Base-by-base conservation (phyloP, 2,113 vertebrate genomes). In the Podarcis muralis region DNA sequence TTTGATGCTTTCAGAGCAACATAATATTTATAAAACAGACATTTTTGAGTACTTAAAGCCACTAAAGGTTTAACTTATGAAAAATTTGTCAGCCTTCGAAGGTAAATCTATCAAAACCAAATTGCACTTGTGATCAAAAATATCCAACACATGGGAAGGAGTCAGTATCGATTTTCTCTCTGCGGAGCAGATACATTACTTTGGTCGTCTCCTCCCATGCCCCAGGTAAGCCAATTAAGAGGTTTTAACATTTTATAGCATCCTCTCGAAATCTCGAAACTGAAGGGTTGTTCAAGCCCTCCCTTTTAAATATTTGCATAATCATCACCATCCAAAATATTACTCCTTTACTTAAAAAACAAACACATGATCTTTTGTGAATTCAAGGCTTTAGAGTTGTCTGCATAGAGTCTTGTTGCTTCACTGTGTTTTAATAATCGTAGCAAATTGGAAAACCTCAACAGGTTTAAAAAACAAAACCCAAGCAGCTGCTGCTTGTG, bases 401-500 rank as follows among this genome's bases (percentile, higher is more conserved):
- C 97, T 97, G 96, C 96, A 97, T 97, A 97, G 96, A 96, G 93
- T 94, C 93, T 95, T 95, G 91, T 92, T 92, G 92, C 92, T 94
- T 95, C 92, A 92, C 95, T 91, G 94, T 89, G 62, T 91, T 95
- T 93, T 88, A 93, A 93, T 25, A 91, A 94, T 90, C 94, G 20
- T 90, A 96, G 94, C 92, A 87, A 92, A 96, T 95, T 93, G 92
- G 92, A 94, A 95, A 94, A 90, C 89, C 90, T 94, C 30, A 27
- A 93, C 92, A 94, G 88, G 92, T 95, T 95, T 18, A 13, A 77
- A 81, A 20, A 37, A 40, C 59, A 30, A 81, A 35, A 71, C 59
- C 92, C 92, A 92, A 93, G 93, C 89, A 95, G 91, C 92, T 95
- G 96, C 93, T 96, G 92, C 93, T 95, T 93, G 80, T 92, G 91